These are phyloP conservation scores for Intellagama lesueurii DNA, from an alignment of 2,797 vertebrate species.

Conservation along the genomic window DNA sequence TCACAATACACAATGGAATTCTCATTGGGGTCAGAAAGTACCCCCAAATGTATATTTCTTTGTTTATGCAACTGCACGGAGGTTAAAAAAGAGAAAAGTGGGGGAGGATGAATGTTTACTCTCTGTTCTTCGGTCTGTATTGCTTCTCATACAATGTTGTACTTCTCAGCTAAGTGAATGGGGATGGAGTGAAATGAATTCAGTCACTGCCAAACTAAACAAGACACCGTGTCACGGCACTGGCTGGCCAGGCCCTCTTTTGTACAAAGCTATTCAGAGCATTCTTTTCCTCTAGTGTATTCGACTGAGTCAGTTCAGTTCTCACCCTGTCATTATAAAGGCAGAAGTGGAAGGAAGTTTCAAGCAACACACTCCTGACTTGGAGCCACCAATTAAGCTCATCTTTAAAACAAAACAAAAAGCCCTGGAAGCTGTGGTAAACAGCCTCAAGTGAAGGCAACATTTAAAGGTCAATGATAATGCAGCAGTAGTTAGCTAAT, in stretches of 20 bases:
- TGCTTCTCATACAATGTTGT: neutral
- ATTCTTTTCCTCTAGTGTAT: neutral
- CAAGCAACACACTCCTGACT: neutral
- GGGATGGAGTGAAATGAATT: neutral
- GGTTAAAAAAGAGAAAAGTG: neutral
- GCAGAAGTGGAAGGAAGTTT: neutral
- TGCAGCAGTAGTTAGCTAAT: conserved; percentile 8
- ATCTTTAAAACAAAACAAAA: conserved; percentile 5
- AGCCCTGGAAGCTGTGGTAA: conserved; percentile 7
- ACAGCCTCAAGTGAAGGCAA: conserved; percentile 13
- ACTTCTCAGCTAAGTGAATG: neutral
- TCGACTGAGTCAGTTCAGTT: conserved; percentile 27
- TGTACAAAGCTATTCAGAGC: neutral
- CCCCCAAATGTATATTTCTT: too few relatives aligned
- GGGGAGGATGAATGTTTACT: neutral
- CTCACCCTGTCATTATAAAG: neutral
- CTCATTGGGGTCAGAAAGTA: too few relatives aligned
- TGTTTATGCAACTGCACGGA: too few relatives aligned
- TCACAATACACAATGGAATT: too few relatives aligned
- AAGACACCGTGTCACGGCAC: neutral
- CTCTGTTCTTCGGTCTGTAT: neutral
- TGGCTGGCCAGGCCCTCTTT: neutral
- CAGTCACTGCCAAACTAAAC: conserved; percentile 14
- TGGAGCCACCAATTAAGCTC: conserved; percentile 18
- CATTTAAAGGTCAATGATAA: conserved; percentile 42